A percentile compares a stretch with the other conserved stretches of the same genome.
Conservation (phyloP, 2,888 invertebrate genomes). For the Caenorhabditis sp. region DNA sequence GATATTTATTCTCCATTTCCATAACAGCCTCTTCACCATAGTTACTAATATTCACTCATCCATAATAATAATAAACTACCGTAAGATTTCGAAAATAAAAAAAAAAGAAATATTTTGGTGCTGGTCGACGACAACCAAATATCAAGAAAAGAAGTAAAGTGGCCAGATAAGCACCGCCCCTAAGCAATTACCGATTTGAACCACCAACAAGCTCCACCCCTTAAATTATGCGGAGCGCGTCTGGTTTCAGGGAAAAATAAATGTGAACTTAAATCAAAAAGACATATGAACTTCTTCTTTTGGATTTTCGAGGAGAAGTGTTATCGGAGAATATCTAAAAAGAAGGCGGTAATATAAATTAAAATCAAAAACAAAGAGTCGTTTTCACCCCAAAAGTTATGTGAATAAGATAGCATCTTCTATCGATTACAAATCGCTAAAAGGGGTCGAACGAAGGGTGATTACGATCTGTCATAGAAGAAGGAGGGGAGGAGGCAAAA, state of each 20-base stretch:
- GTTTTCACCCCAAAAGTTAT: not conserved
- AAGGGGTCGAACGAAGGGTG: not conserved
- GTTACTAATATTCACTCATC: slow-evolving; percentile 3
- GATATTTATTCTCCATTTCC: not conserved
- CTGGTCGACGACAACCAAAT: slow-evolving; percentile 4
- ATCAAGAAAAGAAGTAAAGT: slow-evolving; percentile 5
- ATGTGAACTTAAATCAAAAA: slow-evolving; percentile 7
- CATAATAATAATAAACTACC: slow-evolving; percentile 2
- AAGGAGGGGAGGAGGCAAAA: slow-evolving; percentile 8
- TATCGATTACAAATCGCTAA: slow-evolving; percentile 16
- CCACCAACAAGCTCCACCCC: not conserved
- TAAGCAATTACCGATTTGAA: slow-evolving; percentile 19
- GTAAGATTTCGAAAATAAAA: slow-evolving; percentile 5
- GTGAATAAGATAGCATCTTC: slow-evolving; percentile 5
- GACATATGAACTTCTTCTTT: not conserved
- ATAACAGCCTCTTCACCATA: slow-evolving; percentile 1
- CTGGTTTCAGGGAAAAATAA: slow-evolving; percentile 11
- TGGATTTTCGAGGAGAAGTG: not conserved
- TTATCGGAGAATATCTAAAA: too few species aligned
- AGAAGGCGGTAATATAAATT: not conserved
- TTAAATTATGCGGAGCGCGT: slow-evolving; percentile 24
- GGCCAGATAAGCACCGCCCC: slow-evolving; percentile 10
- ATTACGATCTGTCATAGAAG: not conserved
- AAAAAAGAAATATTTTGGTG: slow-evolving; percentile 4
- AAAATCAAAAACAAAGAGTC: not conserved